Evolutionary conservation across 2,888 invertebrate genomes (phyloP).

Genomic region (Hemithea aestivaria): DNA sequence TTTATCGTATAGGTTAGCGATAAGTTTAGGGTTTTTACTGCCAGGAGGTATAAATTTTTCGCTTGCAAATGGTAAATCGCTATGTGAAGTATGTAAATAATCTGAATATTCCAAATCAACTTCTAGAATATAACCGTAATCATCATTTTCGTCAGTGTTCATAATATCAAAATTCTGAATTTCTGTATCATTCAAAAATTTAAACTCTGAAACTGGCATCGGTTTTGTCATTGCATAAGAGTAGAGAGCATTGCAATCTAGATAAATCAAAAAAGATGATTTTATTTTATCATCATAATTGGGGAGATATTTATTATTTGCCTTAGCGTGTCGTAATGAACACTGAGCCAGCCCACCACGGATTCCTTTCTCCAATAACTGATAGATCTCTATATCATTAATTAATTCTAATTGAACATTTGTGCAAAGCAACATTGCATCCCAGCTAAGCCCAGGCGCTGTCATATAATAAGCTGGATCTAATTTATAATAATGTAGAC

Average conservation of each 20-base stretch:
- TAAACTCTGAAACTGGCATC: constrained; percentile 5
- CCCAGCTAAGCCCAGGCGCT: constrained; percentile 24
- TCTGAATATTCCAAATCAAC: constrained; percentile 34
- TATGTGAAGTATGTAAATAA: constrained; percentile 30
- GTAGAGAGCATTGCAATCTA: constrained; percentile 8
- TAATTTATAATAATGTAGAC: constrained; percentile 29
- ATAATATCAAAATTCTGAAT: constrained; percentile 12
- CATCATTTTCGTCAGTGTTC: constrained; percentile 10
- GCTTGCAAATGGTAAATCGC: constrained; percentile 29
- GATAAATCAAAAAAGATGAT: constrained; percentile 9
- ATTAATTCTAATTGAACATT: too few species aligned
- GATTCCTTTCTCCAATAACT: constrained; percentile 23
- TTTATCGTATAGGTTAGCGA: constrained; percentile 12
- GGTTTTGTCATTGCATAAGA: constrained; percentile 12
- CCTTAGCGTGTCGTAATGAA: constrained; percentile 31
- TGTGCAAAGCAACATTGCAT: constrained; percentile 32
- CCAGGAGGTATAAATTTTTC: constrained; percentile 11
- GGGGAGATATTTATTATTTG: constrained; percentile 18
- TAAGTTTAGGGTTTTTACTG: constrained; percentile 7
- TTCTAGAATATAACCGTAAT: constrained; percentile 31
- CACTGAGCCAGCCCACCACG: constrained; percentile 25
- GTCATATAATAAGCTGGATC: too few species aligned
- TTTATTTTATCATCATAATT: too few species aligned
- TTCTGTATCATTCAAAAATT: constrained; percentile 9
- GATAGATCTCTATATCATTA: constrained; percentile 24